Conservation (phyloP, 2,888 invertebrate species). For the Drosophila basisetae region DNA sequence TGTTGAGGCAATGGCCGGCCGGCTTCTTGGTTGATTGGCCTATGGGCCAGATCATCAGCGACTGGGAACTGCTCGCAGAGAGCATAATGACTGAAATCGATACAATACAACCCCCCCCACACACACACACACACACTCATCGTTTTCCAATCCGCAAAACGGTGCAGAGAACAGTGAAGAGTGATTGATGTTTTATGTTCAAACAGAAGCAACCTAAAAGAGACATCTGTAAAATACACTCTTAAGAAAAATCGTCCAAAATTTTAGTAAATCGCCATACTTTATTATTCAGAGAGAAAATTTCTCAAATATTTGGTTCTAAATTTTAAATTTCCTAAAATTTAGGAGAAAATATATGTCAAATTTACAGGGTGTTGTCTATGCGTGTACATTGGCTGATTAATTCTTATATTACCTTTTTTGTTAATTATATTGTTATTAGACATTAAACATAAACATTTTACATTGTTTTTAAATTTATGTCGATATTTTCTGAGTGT, state of each 20-base stretch:
- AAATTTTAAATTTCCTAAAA: neutral
- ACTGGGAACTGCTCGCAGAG: constrained; percentile 45
- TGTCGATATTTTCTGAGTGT: no score
- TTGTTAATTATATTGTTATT: neutral
- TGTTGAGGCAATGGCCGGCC: constrained; percentile 26
- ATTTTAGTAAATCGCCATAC: neutral
- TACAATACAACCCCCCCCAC: constrained; percentile 1
- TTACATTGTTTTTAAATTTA: neutral
- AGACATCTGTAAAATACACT: neutral
- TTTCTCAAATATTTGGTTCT: neutral
- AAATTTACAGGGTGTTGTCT: neutral
- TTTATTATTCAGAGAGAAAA: neutral
- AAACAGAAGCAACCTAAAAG: neutral
- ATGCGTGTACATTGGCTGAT: neutral
- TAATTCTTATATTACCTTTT: neutral
- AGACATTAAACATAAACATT: neutral
- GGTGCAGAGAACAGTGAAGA: neutral
- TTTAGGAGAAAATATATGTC: neutral
- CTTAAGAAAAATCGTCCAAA: neutral
- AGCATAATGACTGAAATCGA: constrained; percentile 32
- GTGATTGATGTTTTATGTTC: constrained; percentile 6
- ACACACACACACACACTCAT: neutral
- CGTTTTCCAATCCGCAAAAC: neutral
- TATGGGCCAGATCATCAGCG: constrained; percentile 19
- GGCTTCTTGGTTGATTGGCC: constrained; percentile 44